Percentiles rank a stretch among this genome's conserved stretches.
phyloP scores from a whole-genome alignment of 2,888 invertebrate species.

The Lithophane semibrunnea region DNA sequence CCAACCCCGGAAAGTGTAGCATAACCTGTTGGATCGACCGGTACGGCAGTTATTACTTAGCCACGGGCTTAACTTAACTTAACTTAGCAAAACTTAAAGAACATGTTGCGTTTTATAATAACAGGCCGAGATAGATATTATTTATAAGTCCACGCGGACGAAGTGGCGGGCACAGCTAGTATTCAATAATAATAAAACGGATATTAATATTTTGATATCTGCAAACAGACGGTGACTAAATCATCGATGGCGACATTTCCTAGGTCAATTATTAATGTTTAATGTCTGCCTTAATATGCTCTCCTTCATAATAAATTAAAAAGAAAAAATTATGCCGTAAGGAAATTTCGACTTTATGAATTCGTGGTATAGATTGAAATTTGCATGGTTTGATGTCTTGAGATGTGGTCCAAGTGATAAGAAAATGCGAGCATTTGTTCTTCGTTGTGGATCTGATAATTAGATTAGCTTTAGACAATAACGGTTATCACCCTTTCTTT shows the following conservation, averaged over 20 bases:
- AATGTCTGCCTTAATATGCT: conserved; percentile 38
- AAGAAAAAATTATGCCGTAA: background rate
- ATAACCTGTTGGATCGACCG: no score
- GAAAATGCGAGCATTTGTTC: background rate
- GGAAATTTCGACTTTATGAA: conserved; percentile 9
- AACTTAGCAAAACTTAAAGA: no score
- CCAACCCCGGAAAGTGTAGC: no score
- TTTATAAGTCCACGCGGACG: no score
- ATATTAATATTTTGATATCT: conserved; percentile 46
- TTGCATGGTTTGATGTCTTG: background rate
- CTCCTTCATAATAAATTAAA: conserved; percentile 40
- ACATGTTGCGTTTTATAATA: no score
- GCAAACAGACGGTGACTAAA: conserved; percentile 20
- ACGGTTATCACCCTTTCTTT: background rate
- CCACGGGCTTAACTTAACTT: no score
- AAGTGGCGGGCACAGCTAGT: no score
- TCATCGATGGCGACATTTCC: conserved; percentile 53
- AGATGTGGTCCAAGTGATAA: conserved; percentile 9
- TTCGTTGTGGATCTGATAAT: no score
- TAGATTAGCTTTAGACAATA: background rate
- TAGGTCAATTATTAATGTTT: conserved; percentile 64
- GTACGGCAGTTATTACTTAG: no score
- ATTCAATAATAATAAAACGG: conserved; percentile 34
- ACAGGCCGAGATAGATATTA: no score
- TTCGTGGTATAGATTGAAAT: background rate